Evolutionary conservation across 2,888 invertebrate species (phyloP), one percentile per base, ranked within the genome.

Genomic region (Troides helena): DNA sequence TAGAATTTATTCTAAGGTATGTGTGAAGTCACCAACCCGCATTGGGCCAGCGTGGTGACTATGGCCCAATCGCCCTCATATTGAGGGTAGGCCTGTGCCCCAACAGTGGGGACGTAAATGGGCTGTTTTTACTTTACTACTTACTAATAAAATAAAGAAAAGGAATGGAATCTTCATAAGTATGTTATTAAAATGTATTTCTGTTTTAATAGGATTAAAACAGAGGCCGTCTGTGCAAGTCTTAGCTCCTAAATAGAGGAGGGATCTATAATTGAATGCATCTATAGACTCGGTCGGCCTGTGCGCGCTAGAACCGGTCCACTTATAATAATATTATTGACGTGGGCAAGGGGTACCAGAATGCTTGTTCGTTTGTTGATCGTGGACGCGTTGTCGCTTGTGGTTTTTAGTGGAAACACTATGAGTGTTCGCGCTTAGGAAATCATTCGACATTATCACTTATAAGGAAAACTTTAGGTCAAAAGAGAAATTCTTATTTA

Each of bases 291-390:
- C 80, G 80, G 70, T 66, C 39, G 78, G 78, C 80, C 77, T 78
- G 84, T 79, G 80, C 80, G 78, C 77, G 72, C 73, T 72, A 77
- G 79, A 89, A 90, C 90, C 90, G 90, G 90, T 90, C 79, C 85
- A 86, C 85, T 88, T 87, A 85, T 83, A 87, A 85, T 85, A 77
- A 86, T 88, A 88, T 85, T 86, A 85, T 86, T 87, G 84, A 86
- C 80, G 85, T 82, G 83, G 81, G 80, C 78, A 76, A 77, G 78
- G 78, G 78, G 76, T 72, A 72, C 71, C 69, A 65, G 67, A 71
- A 60, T 70, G 73, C 73, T 69, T 75, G 74, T 67, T 60, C 62
- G 69, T 73, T 68, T 68, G 71, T 71, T 68, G 60, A 65, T 68
- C 57, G 58, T 72, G 66, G 57, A 62, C 53, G 67, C 59, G 62